A percentile compares a stretch with the other conserved stretches of the same genome.
Evolutionary conservation across 2,888 invertebrate species (phyloP).

Genomic region (Toxonevra muliebris): DNA sequence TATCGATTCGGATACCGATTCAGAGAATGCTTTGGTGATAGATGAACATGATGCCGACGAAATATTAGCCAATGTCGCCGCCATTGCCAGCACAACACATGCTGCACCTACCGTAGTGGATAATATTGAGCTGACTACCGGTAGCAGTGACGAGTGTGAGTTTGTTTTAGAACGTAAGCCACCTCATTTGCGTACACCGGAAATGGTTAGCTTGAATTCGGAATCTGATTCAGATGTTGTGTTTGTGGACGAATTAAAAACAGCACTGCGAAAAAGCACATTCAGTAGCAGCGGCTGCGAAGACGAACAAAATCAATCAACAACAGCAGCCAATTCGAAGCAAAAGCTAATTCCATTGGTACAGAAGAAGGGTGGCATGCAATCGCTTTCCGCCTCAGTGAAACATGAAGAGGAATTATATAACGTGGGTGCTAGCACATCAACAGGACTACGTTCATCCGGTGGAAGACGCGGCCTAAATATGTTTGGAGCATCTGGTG

Average conservation of each 20-base stretch:
- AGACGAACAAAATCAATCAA: slow-evolving; percentile 22
- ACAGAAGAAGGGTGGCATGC: slow-evolving; percentile 29
- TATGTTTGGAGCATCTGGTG: not conserved
- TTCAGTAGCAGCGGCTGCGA: slow-evolving; percentile 43
- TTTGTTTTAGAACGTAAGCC: slow-evolving; percentile 64
- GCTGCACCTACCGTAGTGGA: slow-evolving; percentile 48
- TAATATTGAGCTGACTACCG: slow-evolving; percentile 56
- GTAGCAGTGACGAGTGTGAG: slow-evolving; percentile 61
- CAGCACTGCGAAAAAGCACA: slow-evolving; percentile 32
- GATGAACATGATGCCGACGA: slow-evolving; percentile 36
- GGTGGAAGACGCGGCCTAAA: slow-evolving; percentile 42
- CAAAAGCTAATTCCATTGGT: slow-evolving; percentile 29
- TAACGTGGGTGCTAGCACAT: slow-evolving; percentile 56
- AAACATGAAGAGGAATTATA: slow-evolving; percentile 47
- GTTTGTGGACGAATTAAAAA: slow-evolving; percentile 55
- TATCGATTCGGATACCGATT: slow-evolving; percentile 52
- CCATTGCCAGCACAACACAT: too few relatives aligned
- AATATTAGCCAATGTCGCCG: slow-evolving; percentile 31
- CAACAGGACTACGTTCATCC: slow-evolving; percentile 54
- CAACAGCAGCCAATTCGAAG: slow-evolving; percentile 17
- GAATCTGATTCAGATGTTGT: slow-evolving; percentile 64
- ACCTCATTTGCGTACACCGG: slow-evolving; percentile 64
- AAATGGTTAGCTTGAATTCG: slow-evolving; percentile 61
- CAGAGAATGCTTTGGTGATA: slow-evolving; percentile 31
- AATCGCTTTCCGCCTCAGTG: slow-evolving; percentile 20